Evolutionary conservation across 2,888 invertebrate species (phyloP), one percentile per base, ranked within the genome.

Genomic region (Sipha maydis): DNA sequence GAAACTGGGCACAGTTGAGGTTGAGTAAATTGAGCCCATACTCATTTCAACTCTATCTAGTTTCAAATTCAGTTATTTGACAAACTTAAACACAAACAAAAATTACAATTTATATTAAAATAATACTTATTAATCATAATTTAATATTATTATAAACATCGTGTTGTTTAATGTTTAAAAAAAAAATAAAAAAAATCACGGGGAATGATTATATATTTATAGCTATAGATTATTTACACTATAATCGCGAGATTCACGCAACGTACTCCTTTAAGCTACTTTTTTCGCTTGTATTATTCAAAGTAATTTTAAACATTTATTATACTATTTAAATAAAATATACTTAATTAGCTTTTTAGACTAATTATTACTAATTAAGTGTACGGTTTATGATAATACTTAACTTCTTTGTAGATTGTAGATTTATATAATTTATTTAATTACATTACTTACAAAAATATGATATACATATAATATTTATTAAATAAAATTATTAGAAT

Each of bases 31-130:
- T 67, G 88, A 88, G 88, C 89, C 85, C 69, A 34, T 89, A 85
- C 88, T 78, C 71, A 25, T 89, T 89, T 90, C 79, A 61, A 83
- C 78, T 89, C 89, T 89, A 78, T 19, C 83, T 89, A 78, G 79
- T 89, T 89, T 77, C 83, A 84, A 86, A 84, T 48, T 83, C 80
- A 67, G 78, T 89, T 82, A 38, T 90, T 90, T 89, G 34, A 85
- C 89, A 90, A 79, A 88, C 89, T 89, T 80, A 67, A 80, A 73
- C 73, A 25, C 73, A 86, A 73, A 76, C 48, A 48, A 48, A 21
- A n/a, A 8, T 78, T 69, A 67, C n/a, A 41, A 61, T 28, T 56
- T 86, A 86, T 56, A 71, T 80, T 73, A 67, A 77, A 84, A 28
- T 21, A 25, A 76, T 77, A 48, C 21, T 77, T 77, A 76, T 48